Percentiles rank a stretch among this genome's conserved stretches.
These are phyloP conservation scores for Mus minutoides DNA, from an alignment of 2,797 vertebrate species.

Conservation along the genomic window DNA sequence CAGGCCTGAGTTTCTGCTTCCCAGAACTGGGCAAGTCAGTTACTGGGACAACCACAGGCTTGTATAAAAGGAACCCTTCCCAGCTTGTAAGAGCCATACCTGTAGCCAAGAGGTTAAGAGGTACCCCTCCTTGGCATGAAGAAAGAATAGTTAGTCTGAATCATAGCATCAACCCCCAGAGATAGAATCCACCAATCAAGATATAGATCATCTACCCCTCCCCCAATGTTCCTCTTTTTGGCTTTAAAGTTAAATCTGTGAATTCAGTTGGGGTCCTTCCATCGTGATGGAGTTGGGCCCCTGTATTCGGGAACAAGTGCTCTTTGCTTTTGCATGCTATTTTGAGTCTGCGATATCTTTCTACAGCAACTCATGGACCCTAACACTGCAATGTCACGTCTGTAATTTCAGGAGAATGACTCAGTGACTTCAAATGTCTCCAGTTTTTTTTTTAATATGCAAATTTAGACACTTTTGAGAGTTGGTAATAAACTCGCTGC, in stretches of 20 bases:
- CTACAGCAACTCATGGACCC: background rate
- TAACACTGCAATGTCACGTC: background rate
- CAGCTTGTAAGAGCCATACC: background rate
- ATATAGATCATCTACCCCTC: background rate
- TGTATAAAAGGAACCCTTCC: background rate
- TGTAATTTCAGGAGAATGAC: conserved; percentile 36
- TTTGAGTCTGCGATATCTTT: too few relatives aligned
- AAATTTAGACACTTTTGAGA: conserved; percentile 27
- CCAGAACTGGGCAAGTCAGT: background rate
- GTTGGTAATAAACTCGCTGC: background rate
- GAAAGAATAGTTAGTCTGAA: background rate
- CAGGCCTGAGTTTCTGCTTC: background rate
- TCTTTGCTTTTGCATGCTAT: too few relatives aligned
- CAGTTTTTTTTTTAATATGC: background rate
- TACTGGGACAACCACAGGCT: background rate
- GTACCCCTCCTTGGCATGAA: background rate
- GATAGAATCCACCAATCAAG: background rate
- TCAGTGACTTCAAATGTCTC: background rate
- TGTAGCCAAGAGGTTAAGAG: background rate
- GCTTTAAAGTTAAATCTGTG: background rate
- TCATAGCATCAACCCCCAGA: background rate
- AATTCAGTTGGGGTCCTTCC: background rate
- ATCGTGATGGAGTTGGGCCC: background rate
- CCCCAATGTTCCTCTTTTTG: background rate
- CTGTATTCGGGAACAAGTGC: too few relatives aligned